Conservation (phyloP, 2,797 vertebrate species). For the Picus viridis region DNA sequence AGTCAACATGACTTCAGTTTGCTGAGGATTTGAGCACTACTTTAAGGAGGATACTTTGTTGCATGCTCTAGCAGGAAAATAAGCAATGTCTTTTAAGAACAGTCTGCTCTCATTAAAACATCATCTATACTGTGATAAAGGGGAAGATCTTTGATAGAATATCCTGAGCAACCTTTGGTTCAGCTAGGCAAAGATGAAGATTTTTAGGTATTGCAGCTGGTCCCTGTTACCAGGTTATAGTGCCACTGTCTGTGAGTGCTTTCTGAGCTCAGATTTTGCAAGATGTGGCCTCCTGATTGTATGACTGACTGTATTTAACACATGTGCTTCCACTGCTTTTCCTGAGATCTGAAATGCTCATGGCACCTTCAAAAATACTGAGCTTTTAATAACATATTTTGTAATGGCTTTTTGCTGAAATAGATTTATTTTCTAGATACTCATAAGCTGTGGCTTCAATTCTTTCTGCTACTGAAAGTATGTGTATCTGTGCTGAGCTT, state of each 20-base stretch:
- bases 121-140: background rate
- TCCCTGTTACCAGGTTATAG: too few species aligned
- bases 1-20: background rate
- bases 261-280: background rate
- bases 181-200: background rate
- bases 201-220: background rate
- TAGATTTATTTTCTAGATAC: background rate
- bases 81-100: background rate
- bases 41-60: background rate
- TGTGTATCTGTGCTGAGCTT: background rate
- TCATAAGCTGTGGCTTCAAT: background rate
- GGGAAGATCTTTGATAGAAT: background rate
- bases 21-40: background rate
- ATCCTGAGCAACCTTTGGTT: background rate
- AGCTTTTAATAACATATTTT: background rate
- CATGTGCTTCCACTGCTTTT: background rate
- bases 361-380: background rate
- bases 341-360: background rate
- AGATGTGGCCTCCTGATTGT: background rate
- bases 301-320: background rate
- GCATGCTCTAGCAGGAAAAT: background rate
- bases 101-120: background rate
- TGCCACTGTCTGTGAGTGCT: background rate
- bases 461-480: background rate
- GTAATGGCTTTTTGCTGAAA: background rate